Evolutionary conservation across 2,888 invertebrate genomes (phyloP), one percentile per base, ranked within the genome.

Genomic region (Pammene aurita): DNA sequence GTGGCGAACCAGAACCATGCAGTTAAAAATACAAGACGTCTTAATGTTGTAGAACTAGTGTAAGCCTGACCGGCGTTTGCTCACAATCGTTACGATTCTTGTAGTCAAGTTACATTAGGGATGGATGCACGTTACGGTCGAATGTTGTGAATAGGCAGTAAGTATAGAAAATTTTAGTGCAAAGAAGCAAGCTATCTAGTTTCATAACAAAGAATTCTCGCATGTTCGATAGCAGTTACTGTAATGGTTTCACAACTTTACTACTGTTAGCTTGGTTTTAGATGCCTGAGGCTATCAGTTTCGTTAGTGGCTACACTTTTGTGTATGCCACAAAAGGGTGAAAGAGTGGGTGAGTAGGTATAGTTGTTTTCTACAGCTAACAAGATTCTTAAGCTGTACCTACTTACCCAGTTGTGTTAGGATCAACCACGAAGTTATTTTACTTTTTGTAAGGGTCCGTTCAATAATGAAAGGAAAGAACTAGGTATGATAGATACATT

Each of bases 401-500:
- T 26, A 26, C 26, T 26, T 26, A 26, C 26, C 26, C 26, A 26
- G 26, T 26, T 26, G 26, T 26, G 26, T 26, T 26, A 2, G 1
- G 26, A 26, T 26, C 26, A 26, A 26, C 1, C 26, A 26, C 26
- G 2, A 26, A 26, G 26, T 26, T 26, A 26, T 26, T 26, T 26
- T 26, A 26, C 26, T 26, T 26, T n/a, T 4, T 2, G 26, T 26
- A 26, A 26, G 26, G 26, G 26, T 26, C 26, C 26, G 26, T 26
- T 26, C 26, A 26, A 26, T 26, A 26, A 26, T 2, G 7, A 44
- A 75, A 73, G 67, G 41, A 66, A n/a, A 65, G 13, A 72, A 77
- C 75, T 81, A 78, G 77, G 77, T 81, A 84, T 50, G 70, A 70
- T 72, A 68, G 70, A 85, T 85, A 83, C 82, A 79, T 81, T 80